Base-by-base conservation (phyloP, 2,888 invertebrate genomes). In the Lathronympha strigana region DNA sequence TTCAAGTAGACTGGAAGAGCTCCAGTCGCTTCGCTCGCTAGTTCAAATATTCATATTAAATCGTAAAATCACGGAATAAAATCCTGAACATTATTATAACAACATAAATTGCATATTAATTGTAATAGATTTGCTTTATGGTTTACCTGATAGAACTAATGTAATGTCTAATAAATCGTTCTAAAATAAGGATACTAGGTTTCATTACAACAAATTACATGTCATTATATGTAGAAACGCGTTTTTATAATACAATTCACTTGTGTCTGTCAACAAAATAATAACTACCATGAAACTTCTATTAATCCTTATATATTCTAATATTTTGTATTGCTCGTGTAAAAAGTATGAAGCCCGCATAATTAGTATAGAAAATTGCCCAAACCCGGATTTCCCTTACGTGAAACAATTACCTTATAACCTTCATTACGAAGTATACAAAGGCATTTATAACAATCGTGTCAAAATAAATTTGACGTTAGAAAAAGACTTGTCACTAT, bases 341-440 rank as follows among this genome's bases (percentile, higher is more conserved):
- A 40, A 54, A n/a, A 19, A n/a, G 5, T 62, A 25, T 23, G 19
- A 21, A 19, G 9, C 17, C n/a, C 17, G 0, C 9, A n/a, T 54
- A 1, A 19, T 17, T 1, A 47, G 36, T 5, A n/a, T 54, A 4
- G 36, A 54, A 4, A 5, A 38, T 4, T 62, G 62, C n/a, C 17
- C 45, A 47, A 11, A 54, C 1, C 25, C 36, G 0, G 47, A 54
- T 1, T 47, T 9, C 6, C 62, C 54, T 1, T 62, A 47, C 40
- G 28, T 28, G 3, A 28, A 28, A 11, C 33, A 31, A 13, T 15
- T 53, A 17, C 61, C 61, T 3, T 61, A 33, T 23, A 9, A 17
- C 3, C 17, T 53, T 8, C 1, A 23, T 15, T 8, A 45, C 4
- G 43, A 61, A 15, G 17, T 45, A 1, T 53, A 8, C n/a, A 53